Conservation (phyloP, 2,888 invertebrate species). For the Cremastinae sp. region DNA sequence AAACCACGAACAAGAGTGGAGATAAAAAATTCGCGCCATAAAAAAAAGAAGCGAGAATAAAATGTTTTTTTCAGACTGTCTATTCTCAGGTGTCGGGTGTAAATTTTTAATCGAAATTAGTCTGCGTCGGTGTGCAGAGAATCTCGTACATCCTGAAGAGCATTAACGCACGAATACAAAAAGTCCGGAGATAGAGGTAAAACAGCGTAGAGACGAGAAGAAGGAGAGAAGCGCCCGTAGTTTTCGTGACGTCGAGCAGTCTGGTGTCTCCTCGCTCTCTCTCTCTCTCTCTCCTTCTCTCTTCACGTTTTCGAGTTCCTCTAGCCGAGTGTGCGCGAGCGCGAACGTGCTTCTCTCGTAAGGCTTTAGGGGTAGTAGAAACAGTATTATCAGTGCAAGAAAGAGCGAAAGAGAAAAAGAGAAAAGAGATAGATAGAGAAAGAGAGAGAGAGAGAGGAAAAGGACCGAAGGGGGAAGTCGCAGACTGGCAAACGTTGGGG, state of each 20-base stretch:
- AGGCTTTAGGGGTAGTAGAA: conserved; percentile 54
- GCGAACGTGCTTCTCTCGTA: conserved; percentile 56
- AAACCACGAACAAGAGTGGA: too few relatives aligned
- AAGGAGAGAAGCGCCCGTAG: conserved; percentile 47
- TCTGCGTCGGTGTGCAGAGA: too few relatives aligned
- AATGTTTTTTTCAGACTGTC: too few relatives aligned
- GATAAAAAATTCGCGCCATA: too few relatives aligned
- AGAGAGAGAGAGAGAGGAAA: conserved; percentile 47
- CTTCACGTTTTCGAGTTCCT: conserved; percentile 36
- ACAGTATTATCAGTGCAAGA: conserved; percentile 38
- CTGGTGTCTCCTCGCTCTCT: conserved; percentile 30
- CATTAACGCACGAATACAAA: neutral
- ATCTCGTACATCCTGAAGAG: neutral
- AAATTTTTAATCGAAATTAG: too few relatives aligned
- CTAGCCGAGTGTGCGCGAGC: conserved; percentile 46
- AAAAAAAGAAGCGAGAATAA: neutral
- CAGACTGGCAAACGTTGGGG: conserved; percentile 56
- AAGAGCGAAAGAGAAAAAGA: conserved; percentile 19
- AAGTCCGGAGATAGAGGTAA: conserved; percentile 7
- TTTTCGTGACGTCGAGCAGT: conserved; percentile 59
- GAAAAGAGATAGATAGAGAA: conserved; percentile 43
- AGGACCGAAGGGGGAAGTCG: conserved; percentile 54
- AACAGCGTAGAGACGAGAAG: conserved; percentile 10
- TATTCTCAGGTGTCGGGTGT: neutral
- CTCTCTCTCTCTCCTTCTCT: conserved; percentile 12